These are phyloP conservation scores for Abrostola triplasia DNA, from an alignment of 2,888 invertebrate genomes.

Conservation along the genomic window DNA sequence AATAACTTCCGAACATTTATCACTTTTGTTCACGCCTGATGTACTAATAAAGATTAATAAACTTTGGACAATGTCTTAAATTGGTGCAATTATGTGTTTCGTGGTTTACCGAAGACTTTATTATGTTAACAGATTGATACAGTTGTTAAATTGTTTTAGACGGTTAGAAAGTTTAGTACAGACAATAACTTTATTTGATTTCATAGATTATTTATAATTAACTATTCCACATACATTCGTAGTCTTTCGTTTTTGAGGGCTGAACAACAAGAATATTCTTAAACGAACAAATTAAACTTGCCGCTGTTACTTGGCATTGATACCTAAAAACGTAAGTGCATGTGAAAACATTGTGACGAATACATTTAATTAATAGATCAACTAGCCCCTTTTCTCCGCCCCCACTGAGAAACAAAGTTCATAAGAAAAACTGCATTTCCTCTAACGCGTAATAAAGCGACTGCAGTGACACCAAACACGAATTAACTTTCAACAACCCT, in stretches of 20 bases:
- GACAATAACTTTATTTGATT: neutral
- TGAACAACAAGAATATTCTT: neutral
- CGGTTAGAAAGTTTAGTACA: neutral
- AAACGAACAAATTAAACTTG: neutral
- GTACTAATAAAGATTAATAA: constrained; percentile 76
- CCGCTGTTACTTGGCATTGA: neutral
- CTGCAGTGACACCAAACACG: constrained; percentile 85
- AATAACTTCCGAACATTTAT: constrained; percentile 80
- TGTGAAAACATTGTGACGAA: neutral
- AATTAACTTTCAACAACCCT: constrained; percentile 85
- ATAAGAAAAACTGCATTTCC: constrained; percentile 80
- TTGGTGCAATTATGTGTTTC: constrained; percentile 45
- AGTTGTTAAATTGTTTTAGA: no score
- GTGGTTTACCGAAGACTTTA: constrained; percentile 13
- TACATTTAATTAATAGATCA: constrained; percentile 15
- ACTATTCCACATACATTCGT: no score
- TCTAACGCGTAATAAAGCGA: constrained; percentile 78
- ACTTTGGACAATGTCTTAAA: constrained; percentile 68
- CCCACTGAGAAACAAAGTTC: constrained; percentile 52
- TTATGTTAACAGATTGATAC: neutral
- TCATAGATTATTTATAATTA: no score
- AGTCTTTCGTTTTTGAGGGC: no score
- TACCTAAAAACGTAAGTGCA: neutral
- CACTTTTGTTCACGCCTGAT: constrained; percentile 77
- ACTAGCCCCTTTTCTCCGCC: constrained; percentile 19